Base-by-base conservation (phyloP, 2,113 vertebrate species). In the Saccopteryx leptura region DNA sequence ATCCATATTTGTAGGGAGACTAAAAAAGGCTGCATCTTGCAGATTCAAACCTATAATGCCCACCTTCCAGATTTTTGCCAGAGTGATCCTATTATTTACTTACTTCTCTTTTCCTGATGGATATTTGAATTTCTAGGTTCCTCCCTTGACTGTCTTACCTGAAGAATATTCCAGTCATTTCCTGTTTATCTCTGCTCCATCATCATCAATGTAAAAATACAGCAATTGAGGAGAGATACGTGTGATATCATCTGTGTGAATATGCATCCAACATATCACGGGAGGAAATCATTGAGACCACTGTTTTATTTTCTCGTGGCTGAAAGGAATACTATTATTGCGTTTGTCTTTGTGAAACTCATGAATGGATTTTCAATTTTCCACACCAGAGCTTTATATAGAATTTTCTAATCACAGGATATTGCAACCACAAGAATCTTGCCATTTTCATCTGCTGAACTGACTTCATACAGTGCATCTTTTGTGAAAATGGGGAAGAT, bases 321-420 rank as follows among this genome's bases (percentile, higher is more conserved):
- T 93, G 48, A 79, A 89, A 95, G 71, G 63, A 33, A 39, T 72
- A 24, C 13, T 31, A 31, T 33, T 31, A 84, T 6, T 83, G 28
- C 18, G 85, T 88, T 89, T 89, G 31, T 80, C 10, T 66, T 60
- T 79, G 31, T 61, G 50, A 92, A 90, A 61, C 46, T 78, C 19
- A 4, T 63, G 17, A 33, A 39, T 79, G 48, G 19, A 66, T 85
- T 72, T 92, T 85, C 58, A 85, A 71, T 80, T 91, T 92, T 92
- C 79, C 46, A 85, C 9, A 76, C 12, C 18, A 75, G 61, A 76
- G 46, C n/a, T 87, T 82, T 76, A 61, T 48, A 50, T 17, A 80
- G 31, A 74, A 74, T 87, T 76, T 81, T 86, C 19, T 81, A 63
- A 87, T 74, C 58, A 66, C 2, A 80, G n/a, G 23, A 63, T 26